Percentiles rank a stretch among this genome's conserved stretches.
These are phyloP conservation scores for Ophion ventricosus DNA, from an alignment of 2,888 invertebrate species.

Conservation along the genomic window DNA sequence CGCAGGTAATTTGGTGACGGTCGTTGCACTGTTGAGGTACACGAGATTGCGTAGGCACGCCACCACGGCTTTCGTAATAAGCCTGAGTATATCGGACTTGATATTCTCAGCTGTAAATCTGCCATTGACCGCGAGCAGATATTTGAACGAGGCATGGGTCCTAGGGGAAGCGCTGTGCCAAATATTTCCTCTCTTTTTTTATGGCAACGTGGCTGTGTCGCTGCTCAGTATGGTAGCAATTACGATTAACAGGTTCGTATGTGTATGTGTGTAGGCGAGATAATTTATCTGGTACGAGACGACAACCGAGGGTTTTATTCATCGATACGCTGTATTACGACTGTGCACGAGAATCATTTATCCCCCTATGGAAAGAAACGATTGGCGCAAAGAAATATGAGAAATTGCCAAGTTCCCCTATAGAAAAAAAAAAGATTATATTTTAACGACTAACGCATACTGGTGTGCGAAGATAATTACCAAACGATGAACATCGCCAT, in stretches of 20 bases:
- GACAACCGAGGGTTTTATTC: slow-evolving; percentile 13
- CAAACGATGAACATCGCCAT: not conserved
- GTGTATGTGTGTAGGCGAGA: not conserved
- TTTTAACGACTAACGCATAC: not conserved
- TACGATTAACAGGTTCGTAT: slow-evolving; percentile 91
- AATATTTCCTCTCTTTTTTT: slow-evolving; percentile 94
- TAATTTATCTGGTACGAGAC: not conserved
- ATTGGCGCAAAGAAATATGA: not conserved
- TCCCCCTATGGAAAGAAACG: not conserved
- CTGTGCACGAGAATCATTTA: not conserved
- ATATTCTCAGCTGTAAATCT: slow-evolving; percentile 93
- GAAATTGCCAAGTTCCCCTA: not conserved
- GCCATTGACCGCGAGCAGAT: slow-evolving; percentile 92
- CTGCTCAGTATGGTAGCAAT: slow-evolving; percentile 95
- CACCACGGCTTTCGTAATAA: slow-evolving; percentile 94
- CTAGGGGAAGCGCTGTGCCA: slow-evolving; percentile 91
- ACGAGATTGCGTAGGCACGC: slow-evolving; percentile 92
- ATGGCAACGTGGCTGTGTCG: slow-evolving; percentile 95
- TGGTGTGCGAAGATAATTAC: not conserved
- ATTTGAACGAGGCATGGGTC: slow-evolving; percentile 92
- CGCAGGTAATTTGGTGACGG: slow-evolving; percentile 93
- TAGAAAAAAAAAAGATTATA: not conserved
- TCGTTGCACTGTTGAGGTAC: slow-evolving; percentile 90
- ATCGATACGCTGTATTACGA: slow-evolving; percentile 15
- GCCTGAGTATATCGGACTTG: slow-evolving; percentile 93